These are phyloP conservation scores for Charanyca ferruginea DNA, from an alignment of 2,888 invertebrate species.

Conservation along the genomic window DNA sequence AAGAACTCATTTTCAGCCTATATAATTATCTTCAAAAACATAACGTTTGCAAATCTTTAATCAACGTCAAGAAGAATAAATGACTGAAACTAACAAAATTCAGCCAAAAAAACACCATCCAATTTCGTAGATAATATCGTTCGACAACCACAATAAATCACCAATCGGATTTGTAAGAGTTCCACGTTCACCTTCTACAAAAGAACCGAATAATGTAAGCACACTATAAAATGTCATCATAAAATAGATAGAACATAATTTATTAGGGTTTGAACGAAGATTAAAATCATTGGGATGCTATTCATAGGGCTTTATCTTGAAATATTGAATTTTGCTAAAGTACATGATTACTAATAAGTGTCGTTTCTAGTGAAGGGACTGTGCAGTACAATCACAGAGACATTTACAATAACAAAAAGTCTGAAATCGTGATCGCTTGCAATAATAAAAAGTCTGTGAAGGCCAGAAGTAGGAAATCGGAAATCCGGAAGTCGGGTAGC, in stretches of 20 bases:
- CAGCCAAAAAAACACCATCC: constrained; percentile 12
- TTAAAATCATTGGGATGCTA: constrained; percentile 58
- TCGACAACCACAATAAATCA: constrained; percentile 42
- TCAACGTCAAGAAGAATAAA: not conserved
- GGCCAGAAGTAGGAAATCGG: too few relatives aligned
- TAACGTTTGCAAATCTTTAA: not conserved
- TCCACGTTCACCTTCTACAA: constrained; percentile 40
- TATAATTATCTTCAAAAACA: not conserved
- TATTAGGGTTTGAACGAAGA: constrained; percentile 62
- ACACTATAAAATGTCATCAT: constrained; percentile 59
- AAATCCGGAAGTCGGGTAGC: too few relatives aligned
- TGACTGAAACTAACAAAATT: not conserved
- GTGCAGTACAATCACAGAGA: too few relatives aligned
- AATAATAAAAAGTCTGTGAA: too few relatives aligned
- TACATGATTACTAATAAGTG: too few relatives aligned
- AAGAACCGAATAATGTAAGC: constrained; percentile 51
- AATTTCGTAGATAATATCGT: constrained; percentile 38
- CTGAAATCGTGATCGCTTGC: too few relatives aligned
- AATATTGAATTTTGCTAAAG: constrained; percentile 31
- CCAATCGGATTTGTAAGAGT: constrained; percentile 39
- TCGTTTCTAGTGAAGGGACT: too few relatives aligned
- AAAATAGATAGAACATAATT: constrained; percentile 64
- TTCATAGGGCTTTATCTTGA: constrained; percentile 44
- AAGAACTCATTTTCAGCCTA: too few relatives aligned
- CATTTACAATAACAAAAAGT: too few relatives aligned